Conservation (phyloP, 1,140 invertebrate species). For the Manduca sexta region DNA sequence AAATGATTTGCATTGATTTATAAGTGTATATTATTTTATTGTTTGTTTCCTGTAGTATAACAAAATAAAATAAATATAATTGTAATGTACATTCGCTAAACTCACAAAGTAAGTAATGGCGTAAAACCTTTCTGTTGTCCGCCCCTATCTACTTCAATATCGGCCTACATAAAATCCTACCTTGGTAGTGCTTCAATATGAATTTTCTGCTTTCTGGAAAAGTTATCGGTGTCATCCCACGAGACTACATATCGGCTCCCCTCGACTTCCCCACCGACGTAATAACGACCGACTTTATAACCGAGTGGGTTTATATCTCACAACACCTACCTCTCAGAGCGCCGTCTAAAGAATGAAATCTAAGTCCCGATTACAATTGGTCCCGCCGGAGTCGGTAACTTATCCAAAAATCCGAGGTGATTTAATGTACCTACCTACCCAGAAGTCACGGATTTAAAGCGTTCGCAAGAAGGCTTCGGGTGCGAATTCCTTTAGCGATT, state of each 20-base stretch:
- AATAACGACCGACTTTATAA: constrained; percentile 21
- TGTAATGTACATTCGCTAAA: too few relatives aligned
- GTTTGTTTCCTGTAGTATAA: too few relatives aligned
- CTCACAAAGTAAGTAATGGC: too few relatives aligned
- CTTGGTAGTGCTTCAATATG: constrained; percentile 7
- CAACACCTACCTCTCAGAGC: constrained; percentile 16
- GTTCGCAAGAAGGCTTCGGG: constrained; percentile 17
- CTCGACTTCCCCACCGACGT: constrained; percentile 3
- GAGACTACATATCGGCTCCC: constrained; percentile 14
- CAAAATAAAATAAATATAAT: too few relatives aligned
- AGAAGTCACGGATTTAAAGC: constrained; percentile 24
- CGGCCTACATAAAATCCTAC: constrained; percentile 1
- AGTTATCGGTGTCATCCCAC: constrained; percentile 15
- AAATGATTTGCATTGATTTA: too few relatives aligned
- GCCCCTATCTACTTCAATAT: too few relatives aligned
- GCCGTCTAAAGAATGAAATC: constrained; percentile 26
- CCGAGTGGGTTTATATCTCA: constrained; percentile 18
- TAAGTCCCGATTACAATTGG: constrained; percentile 43
- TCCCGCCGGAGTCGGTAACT: constrained; percentile 37
- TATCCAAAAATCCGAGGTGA: constrained; percentile 54
- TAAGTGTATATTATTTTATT: too few relatives aligned
- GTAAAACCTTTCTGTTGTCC: too few relatives aligned
- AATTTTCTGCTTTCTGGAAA: constrained; percentile 19
- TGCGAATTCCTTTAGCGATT: constrained; percentile 28
- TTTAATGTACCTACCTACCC: constrained; percentile 46